These are phyloP conservation scores for Cebidichthys violaceus DNA, from an alignment of 2,113 vertebrate genomes.

Conservation along the genomic window DNA sequence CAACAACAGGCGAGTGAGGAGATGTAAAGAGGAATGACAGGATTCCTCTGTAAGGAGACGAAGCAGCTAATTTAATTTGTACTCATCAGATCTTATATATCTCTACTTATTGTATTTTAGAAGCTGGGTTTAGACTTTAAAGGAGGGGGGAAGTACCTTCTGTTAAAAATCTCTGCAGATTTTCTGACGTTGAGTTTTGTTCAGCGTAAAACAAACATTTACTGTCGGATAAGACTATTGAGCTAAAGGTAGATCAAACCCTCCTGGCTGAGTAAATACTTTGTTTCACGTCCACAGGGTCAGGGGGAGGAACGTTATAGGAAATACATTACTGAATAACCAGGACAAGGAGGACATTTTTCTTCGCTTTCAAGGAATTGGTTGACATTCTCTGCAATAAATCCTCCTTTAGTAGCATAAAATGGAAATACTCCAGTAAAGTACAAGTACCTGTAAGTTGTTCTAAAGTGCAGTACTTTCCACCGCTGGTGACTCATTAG, in stretches of 20 bases:
- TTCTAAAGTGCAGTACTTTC: background rate
- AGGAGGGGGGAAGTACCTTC: background rate
- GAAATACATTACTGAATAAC: constrained; percentile 32
- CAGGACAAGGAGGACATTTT: background rate
- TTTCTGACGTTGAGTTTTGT: background rate
- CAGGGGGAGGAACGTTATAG: background rate
- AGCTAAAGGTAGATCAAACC: background rate
- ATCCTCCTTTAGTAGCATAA: too few relatives aligned
- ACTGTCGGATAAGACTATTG: background rate
- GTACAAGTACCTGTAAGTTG: too few relatives aligned
- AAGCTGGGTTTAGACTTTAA: background rate
- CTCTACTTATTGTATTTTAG: too few relatives aligned
- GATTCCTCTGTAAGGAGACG: background rate
- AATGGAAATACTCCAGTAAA: too few relatives aligned
- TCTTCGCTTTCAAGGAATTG: too few relatives aligned
- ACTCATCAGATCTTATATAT: background rate
- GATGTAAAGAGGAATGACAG: background rate
- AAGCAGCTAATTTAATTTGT: background rate
- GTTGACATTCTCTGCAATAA: too few relatives aligned
- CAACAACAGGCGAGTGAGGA: background rate
- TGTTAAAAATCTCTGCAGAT: background rate
- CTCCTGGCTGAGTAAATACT: background rate
- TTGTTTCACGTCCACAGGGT: background rate
- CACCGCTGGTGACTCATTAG: background rate
- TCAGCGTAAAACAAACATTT: constrained; percentile 32